Evolutionary conservation across 53 echinoderm and acorn worm species (phyloP).

Genomic region (Holothuria leucospilota): DNA sequence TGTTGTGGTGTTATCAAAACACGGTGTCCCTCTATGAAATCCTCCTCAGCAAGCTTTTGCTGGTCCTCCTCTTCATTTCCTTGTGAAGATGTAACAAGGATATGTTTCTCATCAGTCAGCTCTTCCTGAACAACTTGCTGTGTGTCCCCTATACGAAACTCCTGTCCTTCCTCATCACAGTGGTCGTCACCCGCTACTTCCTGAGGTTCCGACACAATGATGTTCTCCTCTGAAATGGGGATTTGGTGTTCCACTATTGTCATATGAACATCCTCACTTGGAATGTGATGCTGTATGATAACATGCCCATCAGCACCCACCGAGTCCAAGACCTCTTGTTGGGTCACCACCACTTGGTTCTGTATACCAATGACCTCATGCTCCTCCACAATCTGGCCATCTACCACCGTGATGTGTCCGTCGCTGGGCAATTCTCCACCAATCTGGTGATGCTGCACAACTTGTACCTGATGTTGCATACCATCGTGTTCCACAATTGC

Average conservation of each 20-base stretch:
- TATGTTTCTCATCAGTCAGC: too few relatives aligned
- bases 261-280: not conserved
- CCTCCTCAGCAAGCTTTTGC: too few relatives aligned
- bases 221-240: not conserved
- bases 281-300: conserved; percentile 19
- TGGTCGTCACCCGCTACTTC: not conserved
- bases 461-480: conserved; percentile 19
- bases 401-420: not conserved
- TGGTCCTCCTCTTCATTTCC: too few relatives aligned
- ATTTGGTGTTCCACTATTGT: conserved; percentile 11
- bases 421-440: not conserved
- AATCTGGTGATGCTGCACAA: conserved; percentile 10
- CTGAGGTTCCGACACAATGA: not conserved
- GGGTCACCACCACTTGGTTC: conserved; percentile 3
- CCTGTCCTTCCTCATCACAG: too few relatives aligned
- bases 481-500: conserved; percentile 19
- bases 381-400: conserved; percentile 33
- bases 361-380: conserved; percentile 42
- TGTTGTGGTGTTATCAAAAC: too few relatives aligned
- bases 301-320: conserved; percentile 16
- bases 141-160: too few relatives aligned
- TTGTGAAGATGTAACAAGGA: too few relatives aligned
- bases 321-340: not conserved
- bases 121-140: too few relatives aligned
- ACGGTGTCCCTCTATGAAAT: too few relatives aligned